A percentile compares a stretch with the other conserved stretches of the same genome.
Evolutionary conservation across 1,140 invertebrate genomes (phyloP).

Genomic region (Drosophila aff.): DNA sequence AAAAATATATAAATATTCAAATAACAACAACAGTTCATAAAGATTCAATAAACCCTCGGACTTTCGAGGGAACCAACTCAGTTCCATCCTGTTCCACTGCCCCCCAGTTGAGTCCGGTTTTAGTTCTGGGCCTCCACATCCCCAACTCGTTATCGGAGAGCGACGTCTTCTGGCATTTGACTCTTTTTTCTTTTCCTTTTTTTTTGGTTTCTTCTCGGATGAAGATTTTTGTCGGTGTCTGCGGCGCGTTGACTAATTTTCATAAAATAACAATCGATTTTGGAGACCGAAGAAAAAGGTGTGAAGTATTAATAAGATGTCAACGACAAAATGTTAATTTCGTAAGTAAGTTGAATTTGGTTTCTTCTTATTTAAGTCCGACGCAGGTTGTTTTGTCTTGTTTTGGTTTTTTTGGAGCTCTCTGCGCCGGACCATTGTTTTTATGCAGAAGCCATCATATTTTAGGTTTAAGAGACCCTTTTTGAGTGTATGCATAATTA

Average conservation of each 20-base stretch:
- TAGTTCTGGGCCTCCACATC: conserved; percentile 34
- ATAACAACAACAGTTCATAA: conserved; percentile 48
- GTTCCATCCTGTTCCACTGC: conserved; percentile 50
- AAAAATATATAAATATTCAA: conserved; percentile 19
- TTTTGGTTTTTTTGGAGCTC: conserved; percentile 48
- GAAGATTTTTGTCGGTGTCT: conserved; percentile 46
- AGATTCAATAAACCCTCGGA: conserved; percentile 68
- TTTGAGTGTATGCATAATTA: conserved; percentile 30
- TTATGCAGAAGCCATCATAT: conserved; percentile 48
- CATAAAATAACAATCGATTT: conserved; percentile 82
- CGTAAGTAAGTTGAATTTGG: conserved; percentile 68
- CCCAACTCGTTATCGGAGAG: conserved; percentile 45
- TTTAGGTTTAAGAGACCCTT: conserved; percentile 26
- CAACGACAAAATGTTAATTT: conserved; percentile 80
- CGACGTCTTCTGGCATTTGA: conserved; percentile 50
- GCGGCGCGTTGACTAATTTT: conserved; percentile 75
- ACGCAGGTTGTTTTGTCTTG: conserved; percentile 35
- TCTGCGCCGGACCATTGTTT: conserved; percentile 33
- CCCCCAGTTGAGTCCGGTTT: conserved; percentile 41
- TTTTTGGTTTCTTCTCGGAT: conserved; percentile 18
- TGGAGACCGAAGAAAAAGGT: conserved; percentile 69
- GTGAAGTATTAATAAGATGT: conserved; percentile 84
- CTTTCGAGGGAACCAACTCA: conserved; percentile 2
- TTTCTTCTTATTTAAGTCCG: conserved; percentile 38
- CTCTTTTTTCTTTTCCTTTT: background rate